A percentile compares a stretch with the other conserved stretches of the same genome.
Evolutionary conservation across 2,888 invertebrate species (phyloP).

Genomic region (Pachydiplax longipennis): DNA sequence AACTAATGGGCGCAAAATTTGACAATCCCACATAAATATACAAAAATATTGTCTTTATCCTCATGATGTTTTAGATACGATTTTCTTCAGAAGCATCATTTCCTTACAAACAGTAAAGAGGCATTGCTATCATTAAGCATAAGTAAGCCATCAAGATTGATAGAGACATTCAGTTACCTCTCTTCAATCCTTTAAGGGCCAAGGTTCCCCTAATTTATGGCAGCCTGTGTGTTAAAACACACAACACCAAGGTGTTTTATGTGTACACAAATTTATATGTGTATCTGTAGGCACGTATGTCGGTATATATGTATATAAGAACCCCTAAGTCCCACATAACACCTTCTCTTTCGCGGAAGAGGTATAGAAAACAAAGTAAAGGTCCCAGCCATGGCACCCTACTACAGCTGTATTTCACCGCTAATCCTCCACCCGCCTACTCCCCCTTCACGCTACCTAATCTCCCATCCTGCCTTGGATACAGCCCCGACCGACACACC

Average conservation of each 20-base stretch:
- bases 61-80: too few relatives aligned
- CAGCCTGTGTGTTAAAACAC: too few relatives aligned
- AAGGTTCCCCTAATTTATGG: too few relatives aligned
- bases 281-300: not conserved
- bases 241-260: not conserved
- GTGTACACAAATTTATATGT: not conserved
- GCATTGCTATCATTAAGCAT: too few relatives aligned
- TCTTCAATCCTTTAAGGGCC: too few relatives aligned
- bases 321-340: not conserved
- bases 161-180: too few relatives aligned
- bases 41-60: too few relatives aligned
- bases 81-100: too few relatives aligned
- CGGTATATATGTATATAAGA: not conserved
- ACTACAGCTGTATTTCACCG: conserved; percentile 1
- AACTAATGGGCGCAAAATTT: too few relatives aligned
- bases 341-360: not conserved
- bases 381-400: not conserved
- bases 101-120: too few relatives aligned
- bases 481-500: not conserved
- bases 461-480: not conserved
- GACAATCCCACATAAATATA: too few relatives aligned
- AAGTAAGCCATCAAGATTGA: too few relatives aligned
- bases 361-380: not conserved
- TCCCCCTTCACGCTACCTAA: not conserved
- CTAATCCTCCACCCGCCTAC: not conserved